Conservation (phyloP, 2,888 invertebrate genomes). For the Tridacna crocea region DNA sequence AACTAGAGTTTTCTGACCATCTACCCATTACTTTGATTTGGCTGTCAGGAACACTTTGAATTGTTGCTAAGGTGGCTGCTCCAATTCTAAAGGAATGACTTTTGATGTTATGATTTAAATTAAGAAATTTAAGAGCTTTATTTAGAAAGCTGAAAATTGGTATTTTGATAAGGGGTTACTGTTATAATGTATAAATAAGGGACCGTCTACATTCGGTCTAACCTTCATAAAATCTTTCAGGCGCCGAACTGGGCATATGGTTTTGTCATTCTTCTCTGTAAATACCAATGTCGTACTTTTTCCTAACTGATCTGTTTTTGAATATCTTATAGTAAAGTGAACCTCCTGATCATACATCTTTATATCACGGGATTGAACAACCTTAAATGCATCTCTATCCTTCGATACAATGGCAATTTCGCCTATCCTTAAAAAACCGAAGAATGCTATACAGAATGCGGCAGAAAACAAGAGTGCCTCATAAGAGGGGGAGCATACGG, state of each 20-base stretch:
- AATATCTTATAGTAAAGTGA: background rate
- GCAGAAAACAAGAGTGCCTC: conserved; percentile 36
- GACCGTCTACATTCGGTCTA: background rate
- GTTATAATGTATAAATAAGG: conserved; percentile 30
- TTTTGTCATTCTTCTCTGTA: background rate
- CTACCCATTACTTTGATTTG: conserved; percentile 36
- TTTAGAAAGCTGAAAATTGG: conserved; percentile 40
- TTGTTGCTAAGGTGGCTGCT: conserved; percentile 29
- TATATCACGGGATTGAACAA: background rate
- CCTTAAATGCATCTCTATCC: background rate
- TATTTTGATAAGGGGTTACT: conserved; percentile 16
- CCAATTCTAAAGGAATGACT: conserved; percentile 45
- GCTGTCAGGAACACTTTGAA: conserved; percentile 16
- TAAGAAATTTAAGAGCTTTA: conserved; percentile 3
- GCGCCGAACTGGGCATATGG: background rate
- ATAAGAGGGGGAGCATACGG: conserved; percentile 13
- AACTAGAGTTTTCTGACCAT: conserved; percentile 26
- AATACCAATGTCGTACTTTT: background rate
- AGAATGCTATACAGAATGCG: conserved; percentile 36
- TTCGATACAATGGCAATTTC: conserved; percentile 22
- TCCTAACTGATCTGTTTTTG: conserved; percentile 32
- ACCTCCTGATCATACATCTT: background rate
- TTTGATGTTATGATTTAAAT: background rate
- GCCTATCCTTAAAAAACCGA: conserved; percentile 43
- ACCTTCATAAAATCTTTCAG: background rate